A percentile compares a stretch with the other conserved stretches of the same genome.
These are phyloP conservation scores for Trichogramma pretiosum DNA, from an alignment of 1,140 invertebrate genomes.

Conservation along the genomic window DNA sequence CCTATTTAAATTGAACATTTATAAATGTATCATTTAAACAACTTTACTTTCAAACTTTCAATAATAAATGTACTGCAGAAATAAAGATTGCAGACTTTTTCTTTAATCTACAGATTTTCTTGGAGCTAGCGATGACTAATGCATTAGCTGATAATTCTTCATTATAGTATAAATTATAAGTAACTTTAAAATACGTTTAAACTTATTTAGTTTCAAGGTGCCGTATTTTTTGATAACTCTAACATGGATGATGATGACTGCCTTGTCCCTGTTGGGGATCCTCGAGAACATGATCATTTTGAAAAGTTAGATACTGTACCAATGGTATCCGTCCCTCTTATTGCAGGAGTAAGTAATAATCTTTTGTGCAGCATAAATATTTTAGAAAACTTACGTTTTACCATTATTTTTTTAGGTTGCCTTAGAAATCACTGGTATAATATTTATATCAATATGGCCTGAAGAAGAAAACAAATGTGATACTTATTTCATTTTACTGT, in stretches of 20 bases:
- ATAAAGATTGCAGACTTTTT: no score
- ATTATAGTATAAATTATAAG: no score
- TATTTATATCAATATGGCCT: conserved; percentile 48
- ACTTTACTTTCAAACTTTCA: no score
- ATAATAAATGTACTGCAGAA: no score
- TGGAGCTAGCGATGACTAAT: no score
- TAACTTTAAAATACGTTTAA: no score
- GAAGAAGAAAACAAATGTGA: conserved; percentile 50
- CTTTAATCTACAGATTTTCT: no score
- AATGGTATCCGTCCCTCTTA: conserved; percentile 30
- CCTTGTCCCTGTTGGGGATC: conserved; percentile 45
- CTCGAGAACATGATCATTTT: conserved; percentile 44
- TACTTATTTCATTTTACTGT: conserved; percentile 58
- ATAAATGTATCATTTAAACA: no score
- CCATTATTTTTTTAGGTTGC: conserved; percentile 42
- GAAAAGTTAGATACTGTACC: conserved; percentile 44
- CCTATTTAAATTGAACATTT: no score
- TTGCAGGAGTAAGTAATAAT: conserved; percentile 35
- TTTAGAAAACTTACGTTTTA: no score
- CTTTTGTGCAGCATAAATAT: no score
- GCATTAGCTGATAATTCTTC: no score
- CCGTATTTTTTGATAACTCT: conserved; percentile 48
- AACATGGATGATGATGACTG: conserved; percentile 49
- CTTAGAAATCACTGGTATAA: conserved; percentile 51
- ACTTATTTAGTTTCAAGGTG: conserved; percentile 41